Percentiles rank a stretch among this genome's conserved stretches.
phyloP scores from a whole-genome alignment of 2,888 invertebrate species.

The Scelioninae gen. 1 region DNA sequence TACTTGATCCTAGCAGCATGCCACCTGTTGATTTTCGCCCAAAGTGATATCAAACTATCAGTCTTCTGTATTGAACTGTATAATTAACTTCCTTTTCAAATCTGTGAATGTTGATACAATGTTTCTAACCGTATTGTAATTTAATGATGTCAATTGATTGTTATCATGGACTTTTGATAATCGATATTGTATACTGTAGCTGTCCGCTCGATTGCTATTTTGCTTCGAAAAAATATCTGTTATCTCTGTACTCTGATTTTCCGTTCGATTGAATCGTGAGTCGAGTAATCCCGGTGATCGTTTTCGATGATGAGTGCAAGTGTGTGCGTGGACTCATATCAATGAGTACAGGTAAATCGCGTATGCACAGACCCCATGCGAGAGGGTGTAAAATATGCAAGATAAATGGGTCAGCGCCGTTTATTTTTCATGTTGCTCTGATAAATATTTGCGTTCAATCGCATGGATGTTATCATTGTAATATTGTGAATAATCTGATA shows the following conservation, averaged over 20 bases:
- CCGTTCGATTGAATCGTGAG: constrained; percentile 24
- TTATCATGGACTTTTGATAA: constrained; percentile 18
- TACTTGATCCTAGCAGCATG: constrained; percentile 1
- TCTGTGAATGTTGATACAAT: neutral
- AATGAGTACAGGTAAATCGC: neutral
- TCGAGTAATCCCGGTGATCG: no score
- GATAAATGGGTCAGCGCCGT: constrained; percentile 52
- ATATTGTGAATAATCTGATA: constrained; percentile 23
- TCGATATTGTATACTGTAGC: constrained; percentile 15
- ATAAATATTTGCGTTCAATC: constrained; percentile 24
- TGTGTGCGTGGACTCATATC: constrained; percentile 30
- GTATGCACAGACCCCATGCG: no score
- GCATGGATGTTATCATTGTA: constrained; percentile 21
- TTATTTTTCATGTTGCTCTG: constrained; percentile 13
- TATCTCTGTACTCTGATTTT: constrained; percentile 11
- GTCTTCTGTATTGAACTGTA: neutral
- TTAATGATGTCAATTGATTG: constrained; percentile 24
- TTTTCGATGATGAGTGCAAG: neutral
- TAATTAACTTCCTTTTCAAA: neutral
- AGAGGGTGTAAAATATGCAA: constrained; percentile 40
- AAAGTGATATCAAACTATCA: constrained; percentile 17
- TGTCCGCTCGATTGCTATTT: neutral
- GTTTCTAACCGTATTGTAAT: constrained; percentile 15
- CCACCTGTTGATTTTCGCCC: constrained; percentile 45
- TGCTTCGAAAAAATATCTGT: constrained; percentile 2